phyloP scores from a whole-genome alignment of 2,113 vertebrate species.

The Brachyhypopomus occidentalis region DNA sequence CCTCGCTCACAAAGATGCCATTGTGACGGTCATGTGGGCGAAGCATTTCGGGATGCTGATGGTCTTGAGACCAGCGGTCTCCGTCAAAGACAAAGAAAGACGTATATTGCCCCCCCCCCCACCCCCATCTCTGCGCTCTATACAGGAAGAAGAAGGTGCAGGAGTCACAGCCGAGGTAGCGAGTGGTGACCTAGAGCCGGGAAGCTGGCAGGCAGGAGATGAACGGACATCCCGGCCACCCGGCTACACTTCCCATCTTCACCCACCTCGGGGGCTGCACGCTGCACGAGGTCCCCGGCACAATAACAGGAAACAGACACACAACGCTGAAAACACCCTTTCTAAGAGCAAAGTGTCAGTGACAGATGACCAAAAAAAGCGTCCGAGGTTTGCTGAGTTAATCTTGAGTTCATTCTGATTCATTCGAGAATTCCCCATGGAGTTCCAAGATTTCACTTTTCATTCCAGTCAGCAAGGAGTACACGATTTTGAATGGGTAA shows the following conservation, averaged over 20 bases:
- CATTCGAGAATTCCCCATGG: not conserved
- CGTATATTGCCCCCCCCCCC: not conserved
- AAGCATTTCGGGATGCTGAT: constrained; percentile 3
- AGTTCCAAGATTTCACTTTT: not conserved
- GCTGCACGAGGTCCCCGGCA: not conserved
- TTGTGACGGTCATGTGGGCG: constrained; percentile 10
- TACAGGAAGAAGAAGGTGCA: constrained; percentile 54
- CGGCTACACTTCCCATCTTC: constrained; percentile 39
- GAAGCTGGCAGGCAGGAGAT: constrained; percentile 57
- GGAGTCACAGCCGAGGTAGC: constrained; percentile 46
- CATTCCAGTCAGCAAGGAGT: not conserved
- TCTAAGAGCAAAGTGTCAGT: not conserved
- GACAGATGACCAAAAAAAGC: not conserved
- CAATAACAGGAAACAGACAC: constrained; percentile 38
- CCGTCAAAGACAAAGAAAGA: not conserved
- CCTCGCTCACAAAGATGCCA: constrained; percentile 26
- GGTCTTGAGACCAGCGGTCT: not conserved
- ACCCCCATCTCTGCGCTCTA: constrained; percentile 14
- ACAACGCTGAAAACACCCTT: not conserved
- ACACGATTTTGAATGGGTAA: constrained; percentile 46
- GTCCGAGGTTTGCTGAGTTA: not conserved
- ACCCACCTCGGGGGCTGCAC: not conserved
- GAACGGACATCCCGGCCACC: constrained; percentile 20
- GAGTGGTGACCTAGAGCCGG: constrained; percentile 41
- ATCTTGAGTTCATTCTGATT: not conserved